phyloP scores from a whole-genome alignment of 2,797 vertebrate genomes.

The Meriones psammophilus region DNA sequence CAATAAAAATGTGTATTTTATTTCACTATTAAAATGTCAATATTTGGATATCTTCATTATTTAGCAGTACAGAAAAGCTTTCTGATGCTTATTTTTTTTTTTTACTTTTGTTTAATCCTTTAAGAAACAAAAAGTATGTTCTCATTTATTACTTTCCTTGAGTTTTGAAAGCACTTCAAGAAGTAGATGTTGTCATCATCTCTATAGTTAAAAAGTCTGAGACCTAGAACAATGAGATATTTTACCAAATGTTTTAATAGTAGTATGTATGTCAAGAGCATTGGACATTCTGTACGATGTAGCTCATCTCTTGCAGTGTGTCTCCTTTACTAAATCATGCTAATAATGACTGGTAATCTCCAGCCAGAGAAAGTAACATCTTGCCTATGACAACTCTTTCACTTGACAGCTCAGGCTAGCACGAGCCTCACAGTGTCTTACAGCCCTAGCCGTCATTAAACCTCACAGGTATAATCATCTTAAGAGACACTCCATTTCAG shows the following conservation, averaged over 20 bases:
- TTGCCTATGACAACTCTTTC: neutral
- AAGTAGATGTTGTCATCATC: neutral
- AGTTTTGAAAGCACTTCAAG: neutral
- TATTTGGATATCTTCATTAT: neutral
- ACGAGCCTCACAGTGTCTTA: accelerated
- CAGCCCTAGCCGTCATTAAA: neutral
- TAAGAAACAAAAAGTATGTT: neutral
- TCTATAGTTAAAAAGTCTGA: neutral
- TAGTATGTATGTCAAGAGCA: neutral
- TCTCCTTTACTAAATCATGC: neutral
- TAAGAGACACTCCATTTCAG: too few species aligned
- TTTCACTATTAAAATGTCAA: conserved; percentile 3
- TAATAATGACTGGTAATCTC: neutral
- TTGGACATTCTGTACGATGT: neutral
- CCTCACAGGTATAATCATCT: too few species aligned
- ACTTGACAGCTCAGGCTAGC: neutral
- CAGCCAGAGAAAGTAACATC: neutral
- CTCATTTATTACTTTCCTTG: neutral
- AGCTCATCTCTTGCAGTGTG: neutral
- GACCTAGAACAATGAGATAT: neutral
- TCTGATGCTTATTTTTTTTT: neutral
- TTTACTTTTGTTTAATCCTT: neutral
- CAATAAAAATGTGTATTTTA: neutral
- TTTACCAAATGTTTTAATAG: neutral
- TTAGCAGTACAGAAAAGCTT: neutral